phyloP scores from a whole-genome alignment of 1,140 invertebrate genomes.

The Myzus persicae region DNA sequence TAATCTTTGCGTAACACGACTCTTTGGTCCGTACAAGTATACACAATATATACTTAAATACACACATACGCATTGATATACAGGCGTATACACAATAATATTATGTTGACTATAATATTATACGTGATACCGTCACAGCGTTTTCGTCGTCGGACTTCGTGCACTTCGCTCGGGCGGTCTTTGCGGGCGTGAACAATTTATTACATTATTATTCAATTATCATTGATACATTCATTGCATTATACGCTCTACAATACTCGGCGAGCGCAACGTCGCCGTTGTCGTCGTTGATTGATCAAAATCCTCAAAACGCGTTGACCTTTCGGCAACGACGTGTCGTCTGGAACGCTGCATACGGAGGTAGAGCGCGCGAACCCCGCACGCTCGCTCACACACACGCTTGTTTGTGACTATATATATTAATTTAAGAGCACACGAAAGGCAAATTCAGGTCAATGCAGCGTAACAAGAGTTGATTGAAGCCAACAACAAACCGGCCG shows the following conservation, averaged over 20 bases:
- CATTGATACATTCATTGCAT: neutral
- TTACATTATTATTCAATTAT: slow-evolving; percentile 30
- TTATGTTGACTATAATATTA: neutral
- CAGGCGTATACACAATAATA: neutral
- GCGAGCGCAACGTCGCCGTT: neutral
- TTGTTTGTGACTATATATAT: slow-evolving; percentile 24
- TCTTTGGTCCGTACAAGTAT: neutral
- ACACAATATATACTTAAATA: neutral
- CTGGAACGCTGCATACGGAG: neutral
- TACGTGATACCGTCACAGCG: neutral
- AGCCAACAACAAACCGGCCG: slow-evolving; percentile 42
- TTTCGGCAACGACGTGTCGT: neutral
- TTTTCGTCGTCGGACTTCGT: neutral
- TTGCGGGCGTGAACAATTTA: slow-evolving; percentile 7
- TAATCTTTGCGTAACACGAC: neutral
- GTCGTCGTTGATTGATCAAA: neutral
- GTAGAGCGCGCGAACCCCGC: neutral
- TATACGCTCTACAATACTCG: neutral
- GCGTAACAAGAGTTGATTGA: slow-evolving; percentile 50
- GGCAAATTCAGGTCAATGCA: slow-evolving; percentile 55
- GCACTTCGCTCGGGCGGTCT: neutral
- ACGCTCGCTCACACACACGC: neutral
- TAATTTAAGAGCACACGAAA: slow-evolving; percentile 45
- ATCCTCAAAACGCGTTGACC: slow-evolving; percentile 19
- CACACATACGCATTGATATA: neutral